Base-by-base conservation (phyloP, 92 coral and sea anemone genomes). In the Phenganax subtilis region DNA sequence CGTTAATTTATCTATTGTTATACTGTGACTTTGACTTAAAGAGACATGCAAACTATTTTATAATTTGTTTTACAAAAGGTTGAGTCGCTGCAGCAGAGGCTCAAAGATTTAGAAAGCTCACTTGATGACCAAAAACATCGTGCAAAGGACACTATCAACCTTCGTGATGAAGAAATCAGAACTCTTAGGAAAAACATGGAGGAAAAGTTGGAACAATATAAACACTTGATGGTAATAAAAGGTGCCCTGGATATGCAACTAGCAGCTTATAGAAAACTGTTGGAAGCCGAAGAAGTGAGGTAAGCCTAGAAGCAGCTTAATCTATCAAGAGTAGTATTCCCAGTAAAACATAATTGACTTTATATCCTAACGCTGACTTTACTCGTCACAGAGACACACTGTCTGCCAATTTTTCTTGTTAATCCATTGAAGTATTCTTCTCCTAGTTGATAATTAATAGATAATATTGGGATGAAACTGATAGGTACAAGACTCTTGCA, bases 251-350 rank as follows among this genome's bases (percentile, higher is more conserved):
- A 94, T 75, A 82, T 91, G 92, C 97, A 94, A 81, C 89, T 94
- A 8, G 84, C 87, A 29, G 96, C 98, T 7, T 94, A 94, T 83
- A 90, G 97, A 53, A 94, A 94, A 82, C 82, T 94, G 82, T 75
- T 94, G 61, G 98, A 94, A 74, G 96, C 97, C 54, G 98, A 94
- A 62, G 98, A 94, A 75, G 75, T 88, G 53, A 94, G 98, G 98
- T 94, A 70, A 16, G n/a, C 0, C n/a, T 15, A 9, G 64, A 9
- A 12, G 0, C 12, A 10, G 3, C 9, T 47, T 4, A 53, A 31
- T n/a, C n/a, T 37, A 12, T 15, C 59, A 51, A 10, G 2, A 54
- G 52, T 66, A 59, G 7, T 44, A 62, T 55, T 29, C 12, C 25
- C 52, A 70, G 25, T 31, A 55, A 17, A 14, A 12, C 16, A 8